A percentile compares a stretch with the other conserved stretches of the same genome.
Evolutionary conservation across 2,797 vertebrate genomes (phyloP).

Genomic region (Pangasius macronema): DNA sequence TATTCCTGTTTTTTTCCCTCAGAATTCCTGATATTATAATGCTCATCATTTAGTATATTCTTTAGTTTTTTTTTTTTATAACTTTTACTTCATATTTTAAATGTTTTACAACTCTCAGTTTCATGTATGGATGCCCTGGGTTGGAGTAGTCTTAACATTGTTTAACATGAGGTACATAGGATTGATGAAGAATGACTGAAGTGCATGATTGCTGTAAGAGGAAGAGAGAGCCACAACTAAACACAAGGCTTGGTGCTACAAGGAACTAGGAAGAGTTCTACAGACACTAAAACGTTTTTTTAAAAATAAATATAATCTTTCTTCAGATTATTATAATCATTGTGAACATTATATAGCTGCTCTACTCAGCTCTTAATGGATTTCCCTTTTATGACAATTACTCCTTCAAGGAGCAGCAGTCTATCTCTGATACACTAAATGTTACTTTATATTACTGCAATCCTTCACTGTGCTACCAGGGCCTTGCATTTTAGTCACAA

Average conservation of each 20-base stretch:
- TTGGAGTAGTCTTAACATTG: no score
- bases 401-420: neutral
- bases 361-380: neutral
- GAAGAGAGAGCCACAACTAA: neutral
- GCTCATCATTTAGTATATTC: no score
- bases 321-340: neutral
- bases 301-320: neutral
- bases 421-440: neutral
- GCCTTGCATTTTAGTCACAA: neutral
- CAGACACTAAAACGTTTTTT: no score
- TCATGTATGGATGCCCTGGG: neutral
- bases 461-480: neutral
- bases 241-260: neutral
- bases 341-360: neutral
- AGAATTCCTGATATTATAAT: no score
- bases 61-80: no score
- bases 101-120: neutral
- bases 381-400: neutral
- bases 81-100: neutral
- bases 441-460: neutral
- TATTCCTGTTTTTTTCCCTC: no score
- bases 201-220: neutral
- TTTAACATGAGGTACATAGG: neutral
- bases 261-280: neutral
- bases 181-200: neutral